phyloP scores from a whole-genome alignment of 1,140 invertebrate genomes.

The Delia radicum region DNA sequence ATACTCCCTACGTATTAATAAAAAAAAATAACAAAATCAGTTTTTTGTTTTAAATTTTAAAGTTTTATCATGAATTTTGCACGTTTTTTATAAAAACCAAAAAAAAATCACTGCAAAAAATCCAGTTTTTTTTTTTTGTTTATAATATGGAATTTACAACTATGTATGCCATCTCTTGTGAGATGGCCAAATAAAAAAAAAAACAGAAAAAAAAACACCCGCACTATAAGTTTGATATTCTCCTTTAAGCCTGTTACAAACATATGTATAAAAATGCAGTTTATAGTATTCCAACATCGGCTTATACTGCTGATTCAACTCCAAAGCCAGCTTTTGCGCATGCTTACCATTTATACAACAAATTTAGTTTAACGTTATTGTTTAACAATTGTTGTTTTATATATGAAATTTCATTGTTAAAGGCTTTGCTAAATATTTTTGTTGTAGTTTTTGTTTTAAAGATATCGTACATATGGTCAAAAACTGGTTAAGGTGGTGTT shows the following conservation, averaged over 20 bases:
- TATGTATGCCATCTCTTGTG: conserved; percentile 17
- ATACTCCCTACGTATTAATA: not conserved
- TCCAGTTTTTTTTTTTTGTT: conserved; percentile 6
- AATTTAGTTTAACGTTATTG: conserved; percentile 21
- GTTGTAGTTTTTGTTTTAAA: not conserved
- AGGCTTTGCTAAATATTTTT: not conserved
- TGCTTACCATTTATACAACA: not conserved
- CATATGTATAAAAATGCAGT: not conserved
- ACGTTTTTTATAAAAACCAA: not conserved
- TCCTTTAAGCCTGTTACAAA: too few relatives aligned
- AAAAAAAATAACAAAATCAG: not conserved
- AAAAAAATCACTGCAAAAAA: too few relatives aligned
- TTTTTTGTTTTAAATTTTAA: conserved; percentile 8
- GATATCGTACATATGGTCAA: conserved; percentile 9
- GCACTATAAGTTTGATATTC: not conserved
- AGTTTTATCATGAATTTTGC: not conserved
- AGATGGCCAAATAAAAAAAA: too few relatives aligned
- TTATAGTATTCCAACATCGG: not conserved
- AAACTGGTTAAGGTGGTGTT: conserved; percentile 12
- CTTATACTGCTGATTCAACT: not conserved
- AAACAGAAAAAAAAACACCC: too few relatives aligned
- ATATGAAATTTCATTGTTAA: conserved; percentile 17
- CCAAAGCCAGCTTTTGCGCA: not conserved
- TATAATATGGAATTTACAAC: conserved; percentile 13
- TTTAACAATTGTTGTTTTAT: conserved; percentile 19